These are phyloP conservation scores for Dynastes tityus DNA, from an alignment of 2,888 invertebrate genomes.

Conservation along the genomic window DNA sequence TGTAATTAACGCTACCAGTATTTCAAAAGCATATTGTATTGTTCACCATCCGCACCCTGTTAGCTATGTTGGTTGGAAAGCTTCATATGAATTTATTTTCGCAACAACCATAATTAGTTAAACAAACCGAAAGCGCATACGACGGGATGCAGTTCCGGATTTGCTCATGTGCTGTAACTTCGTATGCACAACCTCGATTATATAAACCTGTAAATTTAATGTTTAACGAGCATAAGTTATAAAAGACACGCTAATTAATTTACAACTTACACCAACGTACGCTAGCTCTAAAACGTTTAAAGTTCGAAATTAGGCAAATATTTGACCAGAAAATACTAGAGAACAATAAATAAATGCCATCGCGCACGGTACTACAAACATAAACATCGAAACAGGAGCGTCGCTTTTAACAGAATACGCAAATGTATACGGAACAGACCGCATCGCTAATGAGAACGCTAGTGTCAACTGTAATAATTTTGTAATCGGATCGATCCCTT, in stretches of 20 bases:
- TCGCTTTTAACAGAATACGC: constrained; percentile 29
- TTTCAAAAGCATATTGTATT: neutral
- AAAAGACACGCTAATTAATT: constrained; percentile 29
- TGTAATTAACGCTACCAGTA: too few species aligned
- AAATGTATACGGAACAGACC: constrained; percentile 34
- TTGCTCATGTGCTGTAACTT: constrained; percentile 5
- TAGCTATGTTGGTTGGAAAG: constrained; percentile 1
- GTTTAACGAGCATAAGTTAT: constrained; percentile 6
- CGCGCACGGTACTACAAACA: neutral
- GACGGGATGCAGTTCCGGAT: constrained; percentile 3
- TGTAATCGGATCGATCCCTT: constrained; percentile 41
- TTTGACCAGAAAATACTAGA: constrained; percentile 30
- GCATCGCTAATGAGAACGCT: constrained; percentile 37
- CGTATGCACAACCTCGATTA: neutral
- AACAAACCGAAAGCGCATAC: neutral
- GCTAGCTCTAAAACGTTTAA: constrained; percentile 18
- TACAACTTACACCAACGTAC: constrained; percentile 5
- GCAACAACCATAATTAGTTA: constrained; percentile 12
- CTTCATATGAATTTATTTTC: constrained; percentile 9
- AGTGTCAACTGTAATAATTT: constrained; percentile 41
- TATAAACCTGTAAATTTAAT: neutral
- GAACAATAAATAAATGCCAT: constrained; percentile 27
- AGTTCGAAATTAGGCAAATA: constrained; percentile 31
- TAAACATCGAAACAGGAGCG: neutral
- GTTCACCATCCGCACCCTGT: neutral